phyloP scores from a whole-genome alignment of 53 echinoderm and acorn worm species.

The Paracentrotus lividus region DNA sequence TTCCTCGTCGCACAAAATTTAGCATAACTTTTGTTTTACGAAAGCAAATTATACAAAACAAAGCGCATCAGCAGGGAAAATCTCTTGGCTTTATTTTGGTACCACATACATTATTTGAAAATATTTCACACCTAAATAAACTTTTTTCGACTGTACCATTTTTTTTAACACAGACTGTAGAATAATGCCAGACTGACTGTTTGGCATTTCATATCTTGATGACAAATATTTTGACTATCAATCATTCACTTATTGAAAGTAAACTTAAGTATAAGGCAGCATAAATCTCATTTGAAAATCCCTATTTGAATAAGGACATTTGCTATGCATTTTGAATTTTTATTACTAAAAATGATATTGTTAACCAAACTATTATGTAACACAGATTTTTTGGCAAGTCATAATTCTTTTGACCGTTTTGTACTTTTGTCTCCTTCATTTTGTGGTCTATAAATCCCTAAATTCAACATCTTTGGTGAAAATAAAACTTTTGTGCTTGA shows the following conservation, averaged over 20 bases:
- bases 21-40: no score
- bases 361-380: no score
- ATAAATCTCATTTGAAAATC: no score
- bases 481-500: not conserved
- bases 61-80: no score
- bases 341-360: no score
- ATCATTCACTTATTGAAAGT: not conserved
- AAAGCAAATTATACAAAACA: no score
- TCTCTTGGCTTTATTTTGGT: no score
- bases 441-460: not conserved
- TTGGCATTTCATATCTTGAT: not conserved
- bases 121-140: no score
- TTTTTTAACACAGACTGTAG: no score
- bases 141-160: no score
- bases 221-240: not conserved
- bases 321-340: not conserved
- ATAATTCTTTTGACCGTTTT: not conserved
- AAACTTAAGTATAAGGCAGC: not conserved
- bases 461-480: not conserved
- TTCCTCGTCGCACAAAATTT: no score
- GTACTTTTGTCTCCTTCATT: not conserved
- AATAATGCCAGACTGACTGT: not conserved
- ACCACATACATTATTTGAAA: no score
- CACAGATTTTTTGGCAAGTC: not conserved
- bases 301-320: not conserved